Evolutionary conservation across 2,113 vertebrate genomes (phyloP), one percentile per base, ranked within the genome.

Genomic region (Lophochroa leadbeateri): DNA sequence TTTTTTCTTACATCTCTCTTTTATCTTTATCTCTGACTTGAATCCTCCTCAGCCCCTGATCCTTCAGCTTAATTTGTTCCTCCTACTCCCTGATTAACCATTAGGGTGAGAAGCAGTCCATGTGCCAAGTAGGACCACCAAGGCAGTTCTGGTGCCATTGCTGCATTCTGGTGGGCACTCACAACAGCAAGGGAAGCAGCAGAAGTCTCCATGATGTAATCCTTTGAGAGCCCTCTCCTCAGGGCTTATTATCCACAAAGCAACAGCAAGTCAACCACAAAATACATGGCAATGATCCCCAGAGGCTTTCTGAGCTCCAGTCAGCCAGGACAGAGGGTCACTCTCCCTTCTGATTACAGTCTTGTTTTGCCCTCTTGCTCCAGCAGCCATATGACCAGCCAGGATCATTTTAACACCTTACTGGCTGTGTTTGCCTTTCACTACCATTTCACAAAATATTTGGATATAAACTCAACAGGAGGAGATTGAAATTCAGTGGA

Each of bases 101-200:
- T 9, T 50, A 39, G 9, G 10, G 23, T 60, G 13, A 90, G 71
- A 60, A 58, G 43, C 9, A 86, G 29, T 52, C 57, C 37, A 8
- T 5, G 27, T 46, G 52, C 57, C 3, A 1, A 37, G 41, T 0
- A 61, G 57, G 53, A 29, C 31, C 33, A 18, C 8, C 16, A n/a
- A 53, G 53, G 47, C 13, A 39, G 58, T 24, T 18, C 12, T 25
- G 17, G n/a, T 70, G 46, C 11, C 1, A 2, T 18, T 63, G 19
- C 25, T 27, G 13, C 18, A 5, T 16, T 35, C n/a, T 0, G 0
- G 17, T 39, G 35, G 67, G n/a, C 19, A 29, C 28, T 74, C 2
- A 3, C 33, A 27, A 8, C 20, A 31, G 21, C 37, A 46, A 50
- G 5, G 17, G 47, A 77, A 75, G 53, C 6, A 80, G 43, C 27